phyloP scores from a whole-genome alignment of 1,140 invertebrate genomes.

The Asbolus verrucosus region DNA sequence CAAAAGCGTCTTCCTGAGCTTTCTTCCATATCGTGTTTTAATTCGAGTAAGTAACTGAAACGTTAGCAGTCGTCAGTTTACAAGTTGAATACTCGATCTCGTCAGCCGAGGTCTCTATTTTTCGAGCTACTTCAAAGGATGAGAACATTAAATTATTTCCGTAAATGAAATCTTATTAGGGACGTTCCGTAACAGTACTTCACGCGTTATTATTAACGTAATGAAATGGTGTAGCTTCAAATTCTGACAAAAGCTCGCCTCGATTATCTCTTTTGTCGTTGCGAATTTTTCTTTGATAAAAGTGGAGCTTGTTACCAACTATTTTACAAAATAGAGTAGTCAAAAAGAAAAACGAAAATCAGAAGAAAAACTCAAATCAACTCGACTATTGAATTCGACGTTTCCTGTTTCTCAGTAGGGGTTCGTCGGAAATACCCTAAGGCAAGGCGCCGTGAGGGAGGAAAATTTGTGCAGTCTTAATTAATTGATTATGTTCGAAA shows the following conservation, averaged over 20 bases:
- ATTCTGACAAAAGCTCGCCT: not conserved
- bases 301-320: no score
- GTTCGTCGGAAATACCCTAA: no score
- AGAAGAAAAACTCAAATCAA: no score
- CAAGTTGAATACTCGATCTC: not conserved
- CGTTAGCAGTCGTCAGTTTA: not conserved
- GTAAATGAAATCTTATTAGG: conserved; percentile 22
- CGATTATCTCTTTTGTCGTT: not conserved
- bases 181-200: conserved; percentile 1
- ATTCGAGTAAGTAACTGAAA: conserved; percentile 8
- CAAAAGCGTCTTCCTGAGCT: no score
- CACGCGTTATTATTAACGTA: conserved; percentile 6
- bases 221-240: conserved; percentile 7
- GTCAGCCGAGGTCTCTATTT: not conserved
- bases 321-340: no score
- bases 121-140: not conserved
- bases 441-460: no score
- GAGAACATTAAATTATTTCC: conserved; percentile 15
- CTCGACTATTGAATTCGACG: no score
- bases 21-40: not conserved
- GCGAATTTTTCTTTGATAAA: no score
- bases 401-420: no score
- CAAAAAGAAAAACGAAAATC: no score
- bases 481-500: no score
- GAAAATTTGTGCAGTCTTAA: no score